Base-by-base conservation (phyloP, 2,797 vertebrate genomes). In the Margarornis squamiger region DNA sequence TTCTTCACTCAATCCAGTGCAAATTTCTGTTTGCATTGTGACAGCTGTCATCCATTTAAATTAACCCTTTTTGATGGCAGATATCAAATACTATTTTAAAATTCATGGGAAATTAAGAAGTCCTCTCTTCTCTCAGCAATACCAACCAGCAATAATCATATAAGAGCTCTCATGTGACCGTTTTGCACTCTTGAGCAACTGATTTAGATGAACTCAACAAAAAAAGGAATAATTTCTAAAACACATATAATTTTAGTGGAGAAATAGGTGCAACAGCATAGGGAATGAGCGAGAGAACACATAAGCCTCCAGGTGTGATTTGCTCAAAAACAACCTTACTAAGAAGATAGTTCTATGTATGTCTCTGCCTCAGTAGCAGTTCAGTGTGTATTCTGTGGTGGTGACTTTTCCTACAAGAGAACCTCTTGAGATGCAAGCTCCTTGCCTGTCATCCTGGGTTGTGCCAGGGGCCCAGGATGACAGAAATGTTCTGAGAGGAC, bases 401-500 rank as follows among this genome's bases (percentile, higher is more conserved):
- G 38, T 71, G 26, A 52, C 19, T 67, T 52, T 84, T 77, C 58
- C 51, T 51, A 5, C 52, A 17, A 34, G 23, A 67, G 32, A 86
- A n/a, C 9, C 11, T 65, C 61, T 49, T 38, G 72, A 88, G 45
- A 34, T 27, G 2, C 16, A 57, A 71, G 8, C 7, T 71, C 29
- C 26, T 70, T 71, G 63, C 67, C 54, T 63, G 5, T 18, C 41
- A 66, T 14, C 21, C 65, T 41, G 52, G 3, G 3, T 38, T 76
- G 65, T 0, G 0, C 7, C 39, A 51, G 36, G 23, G 26, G 39
- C n/a, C 16, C 32, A 5, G 39, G 34, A 36, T 41, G 48, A 41
- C 30, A 81, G 41, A 79, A 19, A 21, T 7, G 3, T 51, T 51
- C 67, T 34, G 13, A 51, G 24, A 10, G 38, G 32, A 38, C 19